Base-by-base conservation (phyloP, 2,113 vertebrate genomes). In the Corythaixoides concolor region DNA sequence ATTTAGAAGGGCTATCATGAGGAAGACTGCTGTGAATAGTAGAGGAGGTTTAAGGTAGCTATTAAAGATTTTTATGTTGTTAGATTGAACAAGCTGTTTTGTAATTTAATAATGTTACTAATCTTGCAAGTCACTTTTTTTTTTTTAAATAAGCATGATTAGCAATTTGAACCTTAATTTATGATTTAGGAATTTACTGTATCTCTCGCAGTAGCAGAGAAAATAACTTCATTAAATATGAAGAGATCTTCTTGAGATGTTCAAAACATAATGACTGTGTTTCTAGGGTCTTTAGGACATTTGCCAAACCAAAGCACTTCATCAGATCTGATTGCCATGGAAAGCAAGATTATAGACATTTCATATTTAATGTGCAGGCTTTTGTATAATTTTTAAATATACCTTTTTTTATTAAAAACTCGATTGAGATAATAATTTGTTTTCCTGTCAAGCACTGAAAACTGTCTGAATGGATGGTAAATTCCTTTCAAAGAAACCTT, bases 251-350 rank as follows among this genome's bases (percentile, higher is more conserved):
- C 79, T 92, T 94, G 86, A 91, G 89, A 73, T 2, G 5, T 95
- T 92, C 58, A 76, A 93, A 96, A 91, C 20, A 50, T 82, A 82
- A 90, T 85, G 52, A 86, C 59, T 90, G 23, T 39, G 66, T 93
- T 68, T 93, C 45, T 93, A 79, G 77, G 52, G 70, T 89, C 86
- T 92, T 92, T 79, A 90, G 86, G 92, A 92, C 70, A 76, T 89
- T 96, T 92, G 62, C 77, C 73, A 92, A 96, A 92, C 45, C 69
- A 89, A 93, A 93, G 73, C 80, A 87, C 45, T 95, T 96, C 39
- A 89, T 87, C 20, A 17, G 56, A 82, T 76, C 69, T 82, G 69
- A 89, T 68, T 96, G 73, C 84, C 10, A 62, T 43, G 69, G 62
- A 82, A 96, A 85, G 45, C 53, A 82, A 89, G 73, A 82, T 91